phyloP scores from a whole-genome alignment of 2,113 vertebrate genomes.

The Circaetus gallicus region DNA sequence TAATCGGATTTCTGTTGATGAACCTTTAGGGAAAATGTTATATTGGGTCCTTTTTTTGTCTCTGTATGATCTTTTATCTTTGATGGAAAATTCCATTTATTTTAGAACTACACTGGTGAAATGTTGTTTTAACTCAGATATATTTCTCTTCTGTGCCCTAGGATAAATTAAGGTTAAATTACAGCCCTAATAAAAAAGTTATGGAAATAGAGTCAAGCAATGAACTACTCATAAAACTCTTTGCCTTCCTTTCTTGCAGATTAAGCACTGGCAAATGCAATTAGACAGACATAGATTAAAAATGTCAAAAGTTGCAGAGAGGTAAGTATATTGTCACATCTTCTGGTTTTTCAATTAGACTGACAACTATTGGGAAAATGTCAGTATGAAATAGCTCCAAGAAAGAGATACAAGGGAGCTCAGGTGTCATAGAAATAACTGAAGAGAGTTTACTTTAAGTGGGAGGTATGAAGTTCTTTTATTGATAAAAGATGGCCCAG shows the following conservation, averaged over 20 bases:
- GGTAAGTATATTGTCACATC: slow-evolving; percentile 75
- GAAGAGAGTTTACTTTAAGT: background rate
- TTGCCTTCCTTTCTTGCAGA: slow-evolving; percentile 79
- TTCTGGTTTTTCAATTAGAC: background rate
- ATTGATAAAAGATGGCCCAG: background rate
- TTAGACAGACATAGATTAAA: slow-evolving; percentile 98
- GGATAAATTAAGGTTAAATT: slow-evolving; percentile 7
- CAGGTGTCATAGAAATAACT: background rate
- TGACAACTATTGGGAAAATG: background rate
- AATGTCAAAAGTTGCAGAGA: slow-evolving; percentile 99
- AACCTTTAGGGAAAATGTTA: background rate
- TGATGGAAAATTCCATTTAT: background rate
- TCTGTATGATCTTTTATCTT: background rate
- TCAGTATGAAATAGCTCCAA: background rate
- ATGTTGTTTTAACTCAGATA: background rate
- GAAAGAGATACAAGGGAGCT: background rate
- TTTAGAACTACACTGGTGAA: background rate
- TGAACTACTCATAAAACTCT: background rate
- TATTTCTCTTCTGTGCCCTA: background rate
- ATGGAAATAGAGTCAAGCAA: background rate
- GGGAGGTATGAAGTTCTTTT: background rate
- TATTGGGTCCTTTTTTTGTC: background rate
- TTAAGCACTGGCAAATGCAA: slow-evolving; percentile 97
- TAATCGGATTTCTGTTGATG: background rate
- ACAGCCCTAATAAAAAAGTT: slow-evolving; percentile 3